Evolutionary conservation across 2,888 invertebrate genomes (phyloP).

Genomic region (Punctoribates punctum): DNA sequence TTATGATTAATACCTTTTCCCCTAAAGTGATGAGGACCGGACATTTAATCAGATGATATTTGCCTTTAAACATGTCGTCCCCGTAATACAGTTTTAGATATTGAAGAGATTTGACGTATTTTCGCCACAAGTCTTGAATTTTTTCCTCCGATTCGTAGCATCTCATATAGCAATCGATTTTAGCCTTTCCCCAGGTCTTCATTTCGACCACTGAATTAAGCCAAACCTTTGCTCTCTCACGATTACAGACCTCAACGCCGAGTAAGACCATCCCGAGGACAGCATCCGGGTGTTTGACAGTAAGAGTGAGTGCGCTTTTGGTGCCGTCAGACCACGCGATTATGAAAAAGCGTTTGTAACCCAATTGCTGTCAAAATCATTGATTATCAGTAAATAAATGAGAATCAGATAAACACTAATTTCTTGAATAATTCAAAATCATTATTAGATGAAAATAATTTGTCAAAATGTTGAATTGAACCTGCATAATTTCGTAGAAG

Average conservation of each 20-base stretch:
- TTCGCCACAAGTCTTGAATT: slow-evolving; percentile 1
- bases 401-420: too few species aligned
- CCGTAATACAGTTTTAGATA: neutral
- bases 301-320: slow-evolving; percentile 52
- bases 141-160: neutral
- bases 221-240: neutral
- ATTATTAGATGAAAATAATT: neutral
- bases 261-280: neutral
- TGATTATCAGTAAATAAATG: neutral
- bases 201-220: neutral
- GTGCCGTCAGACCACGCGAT: slow-evolving; percentile 56
- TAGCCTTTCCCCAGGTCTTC: neutral
- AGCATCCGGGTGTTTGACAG: slow-evolving; percentile 50
- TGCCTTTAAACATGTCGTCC: neutral
- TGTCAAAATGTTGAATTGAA: neutral
- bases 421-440: too few species aligned
- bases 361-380: neutral
- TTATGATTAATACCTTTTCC: neutral
- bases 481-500: too few species aligned
- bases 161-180: neutral
- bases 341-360: slow-evolving; percentile 48
- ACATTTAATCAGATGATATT: neutral
- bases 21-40: neutral
- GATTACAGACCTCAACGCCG: neutral
- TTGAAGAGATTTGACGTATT: neutral